A percentile compares a stretch with the other conserved stretches of the same genome.
These are phyloP conservation scores for Aethes cnicana DNA, from an alignment of 2,888 invertebrate species.

Conservation along the genomic window DNA sequence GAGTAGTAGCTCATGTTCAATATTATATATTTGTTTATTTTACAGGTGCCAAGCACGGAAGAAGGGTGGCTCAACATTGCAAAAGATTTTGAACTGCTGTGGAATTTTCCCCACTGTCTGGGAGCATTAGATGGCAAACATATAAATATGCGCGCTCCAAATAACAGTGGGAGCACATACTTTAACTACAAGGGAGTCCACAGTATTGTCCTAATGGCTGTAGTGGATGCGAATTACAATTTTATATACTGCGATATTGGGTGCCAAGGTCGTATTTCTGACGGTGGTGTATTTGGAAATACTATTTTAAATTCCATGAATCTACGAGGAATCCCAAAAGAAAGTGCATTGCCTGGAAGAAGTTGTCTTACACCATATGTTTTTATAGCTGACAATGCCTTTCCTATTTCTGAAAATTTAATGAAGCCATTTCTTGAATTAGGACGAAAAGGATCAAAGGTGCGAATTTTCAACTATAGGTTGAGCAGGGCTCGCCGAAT, in stretches of 20 bases:
- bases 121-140: constrained; percentile 38
- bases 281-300: constrained; percentile 33
- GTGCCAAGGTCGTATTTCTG: constrained; percentile 34
- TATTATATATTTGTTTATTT: not conserved
- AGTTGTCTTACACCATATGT: too few species aligned
- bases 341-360: too few species aligned
- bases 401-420: constrained; percentile 35
- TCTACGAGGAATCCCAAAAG: constrained; percentile 34
- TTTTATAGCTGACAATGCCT: constrained; percentile 36
- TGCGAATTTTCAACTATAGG: constrained; percentile 36
- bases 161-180: constrained; percentile 25
- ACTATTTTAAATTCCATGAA: constrained; percentile 33
- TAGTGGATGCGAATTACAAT: constrained; percentile 35
- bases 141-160: constrained; percentile 31
- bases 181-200: constrained; percentile 30
- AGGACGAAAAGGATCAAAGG: constrained; percentile 32
- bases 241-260: constrained; percentile 34
- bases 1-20: not conserved
- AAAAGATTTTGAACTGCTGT: constrained; percentile 17
- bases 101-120: constrained; percentile 36
- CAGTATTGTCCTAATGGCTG: constrained; percentile 32
- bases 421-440: constrained; percentile 38
- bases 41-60: constrained; percentile 13
- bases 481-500: constrained; percentile 38
- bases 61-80: constrained; percentile 1